A percentile compares a stretch with the other conserved stretches of the same genome.
These are phyloP conservation scores for Dunckerocampus dactyliophorus DNA, from an alignment of 2,113 vertebrate genomes.

Conservation along the genomic window DNA sequence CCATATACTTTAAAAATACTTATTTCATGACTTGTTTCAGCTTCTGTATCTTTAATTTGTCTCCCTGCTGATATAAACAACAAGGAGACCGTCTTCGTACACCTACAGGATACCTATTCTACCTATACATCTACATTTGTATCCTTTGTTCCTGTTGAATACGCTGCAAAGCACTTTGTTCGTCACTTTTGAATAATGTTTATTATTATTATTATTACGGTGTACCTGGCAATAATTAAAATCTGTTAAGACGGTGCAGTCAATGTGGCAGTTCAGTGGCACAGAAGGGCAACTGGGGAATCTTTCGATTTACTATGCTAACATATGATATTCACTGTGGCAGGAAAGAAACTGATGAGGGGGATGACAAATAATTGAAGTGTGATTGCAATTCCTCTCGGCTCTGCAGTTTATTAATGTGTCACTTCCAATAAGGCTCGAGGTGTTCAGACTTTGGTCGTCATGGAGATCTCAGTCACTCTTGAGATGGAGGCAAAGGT, in stretches of 20 bases:
- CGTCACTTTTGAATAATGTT: too few relatives aligned
- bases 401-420: constrained; percentile 72
- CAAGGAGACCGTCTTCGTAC: too few relatives aligned
- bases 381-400: constrained; percentile 62
- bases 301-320: constrained; percentile 18
- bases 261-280: constrained; percentile 28
- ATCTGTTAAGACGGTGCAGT: background rate
- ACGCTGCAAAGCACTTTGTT: too few relatives aligned
- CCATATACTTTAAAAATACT: too few relatives aligned
- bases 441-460: constrained; percentile 60
- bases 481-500: constrained; percentile 58
- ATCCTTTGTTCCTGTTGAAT: too few relatives aligned
- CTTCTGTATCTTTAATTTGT: too few relatives aligned
- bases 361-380: constrained; percentile 57
- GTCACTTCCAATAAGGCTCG: constrained; percentile 71
- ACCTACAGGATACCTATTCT: too few relatives aligned
- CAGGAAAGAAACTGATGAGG: constrained; percentile 21
- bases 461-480: constrained; percentile 65
- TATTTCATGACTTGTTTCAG: too few relatives aligned
- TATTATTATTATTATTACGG: background rate
- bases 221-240: constrained; percentile 4
- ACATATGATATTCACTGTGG: constrained; percentile 45
- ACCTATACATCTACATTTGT: too few relatives aligned
- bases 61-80: too few relatives aligned
- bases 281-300: constrained; percentile 23